Evolutionary conservation across 2,113 vertebrate species (phyloP).

Genomic region (Meleagris gallopavo): DNA sequence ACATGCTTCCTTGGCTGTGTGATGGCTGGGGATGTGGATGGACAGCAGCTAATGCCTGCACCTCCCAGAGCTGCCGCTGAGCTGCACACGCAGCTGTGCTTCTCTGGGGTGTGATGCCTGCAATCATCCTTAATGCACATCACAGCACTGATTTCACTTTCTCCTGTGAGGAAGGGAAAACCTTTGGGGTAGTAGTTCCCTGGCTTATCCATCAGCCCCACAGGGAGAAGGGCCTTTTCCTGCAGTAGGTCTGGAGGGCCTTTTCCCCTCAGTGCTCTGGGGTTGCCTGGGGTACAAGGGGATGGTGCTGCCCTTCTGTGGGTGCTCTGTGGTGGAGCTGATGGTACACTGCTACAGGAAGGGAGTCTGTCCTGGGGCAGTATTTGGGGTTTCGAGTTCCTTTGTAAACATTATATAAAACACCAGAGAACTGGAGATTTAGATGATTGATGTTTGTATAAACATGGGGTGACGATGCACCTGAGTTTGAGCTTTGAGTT

Average conservation of each 20-base stretch:
- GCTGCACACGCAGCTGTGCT: not conserved
- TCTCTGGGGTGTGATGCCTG: not conserved
- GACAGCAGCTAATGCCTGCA: not conserved
- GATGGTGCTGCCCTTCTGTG: not conserved
- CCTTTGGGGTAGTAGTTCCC: not conserved
- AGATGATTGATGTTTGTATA: not conserved
- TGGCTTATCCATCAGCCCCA: not conserved
- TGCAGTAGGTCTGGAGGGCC: not conserved
- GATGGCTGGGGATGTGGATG: not conserved
- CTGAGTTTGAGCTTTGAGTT: not conserved
- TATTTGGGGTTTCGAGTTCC: not conserved
- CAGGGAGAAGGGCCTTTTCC: not conserved
- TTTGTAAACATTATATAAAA: not conserved
- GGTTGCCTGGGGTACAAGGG: not conserved
- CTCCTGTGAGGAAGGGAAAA: not conserved
- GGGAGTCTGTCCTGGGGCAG: not conserved
- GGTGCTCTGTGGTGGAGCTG: not conserved
- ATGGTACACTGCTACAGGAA: rapidly evolving
- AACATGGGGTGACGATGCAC: not conserved
- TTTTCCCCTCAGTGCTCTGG: not conserved
- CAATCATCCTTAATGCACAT: not conserved
- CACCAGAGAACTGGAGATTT: not conserved
- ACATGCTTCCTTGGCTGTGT: not conserved
- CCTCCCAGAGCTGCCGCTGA: not conserved
- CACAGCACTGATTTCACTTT: not conserved